Evolutionary conservation across 2,113 vertebrate species (phyloP).

Genomic region (Plotosus lineatus): DNA sequence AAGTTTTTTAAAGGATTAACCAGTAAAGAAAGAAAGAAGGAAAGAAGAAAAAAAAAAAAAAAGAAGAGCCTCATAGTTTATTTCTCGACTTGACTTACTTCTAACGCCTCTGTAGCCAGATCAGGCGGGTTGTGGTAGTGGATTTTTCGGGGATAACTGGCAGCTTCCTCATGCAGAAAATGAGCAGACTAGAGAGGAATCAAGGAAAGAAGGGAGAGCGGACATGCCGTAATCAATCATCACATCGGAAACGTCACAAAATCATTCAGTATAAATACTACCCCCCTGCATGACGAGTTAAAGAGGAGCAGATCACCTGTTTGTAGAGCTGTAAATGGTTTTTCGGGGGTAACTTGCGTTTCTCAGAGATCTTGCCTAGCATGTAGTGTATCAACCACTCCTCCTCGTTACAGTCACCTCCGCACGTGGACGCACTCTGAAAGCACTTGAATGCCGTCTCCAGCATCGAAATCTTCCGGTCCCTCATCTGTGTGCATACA

Average conservation of each 20-base stretch:
- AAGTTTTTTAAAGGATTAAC: neutral
- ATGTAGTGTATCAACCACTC: constrained; percentile 99
- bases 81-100: constrained; percentile 74
- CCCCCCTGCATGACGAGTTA: no score
- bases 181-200: constrained; percentile 74
- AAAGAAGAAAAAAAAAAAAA: neutral
- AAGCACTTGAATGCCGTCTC: constrained; percentile 89
- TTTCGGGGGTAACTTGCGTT: constrained; percentile 80
- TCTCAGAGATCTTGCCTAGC: constrained; percentile 97
- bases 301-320: constrained; percentile 67
- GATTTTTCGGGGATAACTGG: constrained; percentile 95
- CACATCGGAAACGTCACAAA: neutral
- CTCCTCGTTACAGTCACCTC: constrained; percentile 91
- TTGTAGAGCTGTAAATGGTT: constrained; percentile 90
- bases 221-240: no score
- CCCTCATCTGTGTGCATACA: constrained; percentile 81
- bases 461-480: constrained; percentile 88
- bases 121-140: constrained; percentile 98
- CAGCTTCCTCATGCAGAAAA: constrained; percentile 93
- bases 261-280: neutral
- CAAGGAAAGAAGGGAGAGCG: neutral
- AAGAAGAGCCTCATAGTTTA: neutral
- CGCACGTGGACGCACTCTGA: constrained; percentile 84
- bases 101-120: constrained; percentile 95
- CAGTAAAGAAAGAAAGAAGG: neutral